Base-by-base conservation (phyloP, 35 echinoderm and acorn worm genomes). In the Patiria miniata region DNA sequence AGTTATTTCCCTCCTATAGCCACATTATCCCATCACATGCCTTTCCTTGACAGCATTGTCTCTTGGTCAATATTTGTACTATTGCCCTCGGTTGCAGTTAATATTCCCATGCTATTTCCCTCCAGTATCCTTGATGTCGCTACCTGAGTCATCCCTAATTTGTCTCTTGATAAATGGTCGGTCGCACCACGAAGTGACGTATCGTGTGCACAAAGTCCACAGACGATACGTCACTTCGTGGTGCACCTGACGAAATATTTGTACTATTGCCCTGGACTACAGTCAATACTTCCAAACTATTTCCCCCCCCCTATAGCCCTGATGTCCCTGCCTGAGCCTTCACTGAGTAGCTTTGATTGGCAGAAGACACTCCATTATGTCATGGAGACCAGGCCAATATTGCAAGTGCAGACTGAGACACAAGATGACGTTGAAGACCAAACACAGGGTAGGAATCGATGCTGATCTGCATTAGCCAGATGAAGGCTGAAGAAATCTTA, bases 301-400 rank as follows among this genome's bases (percentile, higher is more conserved):
- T 47, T 4, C 42, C 42, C 42, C 12, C 12, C 42, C 12, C n/a
- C n/a, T n/a, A 23, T 56, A 95, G 84, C 38, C 86, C 60, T 95
- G 50, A 51, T 88, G 68, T 78, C 79, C 17, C 36, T 79, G 7
- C 39, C 36, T 57, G 79, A 90, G 34, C 77, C 80, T 0, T 83
- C 60, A 39, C 39, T 83, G 51, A 84, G 39, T 52, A 73, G 40
- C 21, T 95, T 95, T 95, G 93, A 95, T 47, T 91, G 89, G 89
- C 21, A 37, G 54, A 91, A 91, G 79, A 60, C 79, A 18, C 57
- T 93, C 0, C 82, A 65, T 5, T 93, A 89, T 78, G 39, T 77
- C 10, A 84, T 93, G 92, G 92, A 93, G 1, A 21, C 38, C 8
- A 88, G 84, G 26, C 26, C 14, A 30, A 36, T 37, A 36, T 39